A percentile compares a stretch with the other conserved stretches of the same genome.
Evolutionary conservation across 2,888 invertebrate species (phyloP).

Genomic region (Poecilobothrus nobilitatus): DNA sequence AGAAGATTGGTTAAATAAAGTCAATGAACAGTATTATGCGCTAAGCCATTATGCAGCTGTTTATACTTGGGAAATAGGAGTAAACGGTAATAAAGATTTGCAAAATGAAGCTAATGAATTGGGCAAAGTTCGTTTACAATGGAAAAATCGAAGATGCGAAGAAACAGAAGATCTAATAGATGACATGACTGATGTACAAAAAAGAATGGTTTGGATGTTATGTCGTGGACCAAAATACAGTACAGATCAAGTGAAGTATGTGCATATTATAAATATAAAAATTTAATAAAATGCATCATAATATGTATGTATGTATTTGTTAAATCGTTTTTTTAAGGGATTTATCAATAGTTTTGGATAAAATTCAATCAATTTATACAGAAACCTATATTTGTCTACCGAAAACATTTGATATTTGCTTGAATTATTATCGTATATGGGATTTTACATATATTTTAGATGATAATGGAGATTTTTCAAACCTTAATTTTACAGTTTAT

Average conservation of each 20-base stretch:
- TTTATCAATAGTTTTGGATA: slow-evolving; percentile 45
- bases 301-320: too few relatives aligned
- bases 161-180: slow-evolving; percentile 23
- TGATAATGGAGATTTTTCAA: slow-evolving; percentile 20
- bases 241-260: slow-evolving; percentile 49
- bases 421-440: slow-evolving; percentile 34
- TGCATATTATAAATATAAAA: slow-evolving; percentile 16
- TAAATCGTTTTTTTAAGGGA: slow-evolving; percentile 35
- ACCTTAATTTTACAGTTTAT: slow-evolving; percentile 24
- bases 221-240: slow-evolving; percentile 57
- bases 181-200: slow-evolving; percentile 29
- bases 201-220: slow-evolving; percentile 50
- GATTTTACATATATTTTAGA: slow-evolving; percentile 26
- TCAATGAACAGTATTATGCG: slow-evolving; percentile 24
- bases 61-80: slow-evolving; percentile 27
- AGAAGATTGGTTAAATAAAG: slow-evolving; percentile 26
- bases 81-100: slow-evolving; percentile 21
- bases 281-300: not conserved
- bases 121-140: slow-evolving; percentile 32
- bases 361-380: slow-evolving; percentile 53
- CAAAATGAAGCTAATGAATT: slow-evolving; percentile 25
- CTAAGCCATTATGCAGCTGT: slow-evolving; percentile 26
- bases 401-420: slow-evolving; percentile 29
- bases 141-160: slow-evolving; percentile 38
- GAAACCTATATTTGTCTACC: slow-evolving; percentile 50